Evolutionary conservation across 2,113 vertebrate species (phyloP).

Genomic region (Manacus vitellinus): DNA sequence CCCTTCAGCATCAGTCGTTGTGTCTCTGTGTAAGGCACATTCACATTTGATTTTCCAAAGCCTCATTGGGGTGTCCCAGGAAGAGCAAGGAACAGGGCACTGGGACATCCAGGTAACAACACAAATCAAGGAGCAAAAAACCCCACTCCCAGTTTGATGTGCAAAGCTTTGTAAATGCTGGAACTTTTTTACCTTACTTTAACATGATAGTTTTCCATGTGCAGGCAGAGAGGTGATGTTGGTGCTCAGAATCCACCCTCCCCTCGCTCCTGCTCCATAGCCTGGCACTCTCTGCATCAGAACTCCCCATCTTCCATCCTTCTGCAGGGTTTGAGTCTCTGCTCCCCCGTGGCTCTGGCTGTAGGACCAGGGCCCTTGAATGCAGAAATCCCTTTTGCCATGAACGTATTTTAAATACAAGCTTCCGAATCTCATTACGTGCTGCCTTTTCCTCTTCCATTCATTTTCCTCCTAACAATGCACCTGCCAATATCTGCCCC

Average conservation of each 20-base stretch:
- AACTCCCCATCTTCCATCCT: background rate
- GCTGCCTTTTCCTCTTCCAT: constrained; percentile 15
- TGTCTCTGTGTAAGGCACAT: background rate
- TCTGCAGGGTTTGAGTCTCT: background rate
- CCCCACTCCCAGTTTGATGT: background rate
- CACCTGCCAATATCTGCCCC: constrained; percentile 56
- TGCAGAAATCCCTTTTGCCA: constrained; percentile 2
- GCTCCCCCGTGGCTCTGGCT: background rate
- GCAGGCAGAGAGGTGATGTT: background rate
- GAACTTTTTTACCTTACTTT: background rate
- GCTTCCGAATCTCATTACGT: constrained; percentile 22
- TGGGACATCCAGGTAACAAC: background rate
- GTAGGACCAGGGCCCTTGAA: background rate
- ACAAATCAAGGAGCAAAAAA: background rate
- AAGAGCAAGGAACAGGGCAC: background rate
- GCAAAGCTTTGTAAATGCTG: background rate
- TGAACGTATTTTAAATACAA: background rate
- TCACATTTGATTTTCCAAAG: background rate
- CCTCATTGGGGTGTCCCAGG: background rate
- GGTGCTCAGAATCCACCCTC: background rate
- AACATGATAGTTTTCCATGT: background rate
- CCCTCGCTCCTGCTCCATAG: background rate
- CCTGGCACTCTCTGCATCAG: background rate
- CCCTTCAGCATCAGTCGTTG: background rate
- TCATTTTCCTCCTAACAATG: constrained; percentile 31